A percentile compares a stretch with the other conserved stretches of the same genome.
phyloP scores from a whole-genome alignment of 2,113 vertebrate genomes.

The Delphinapterus leucas region DNA sequence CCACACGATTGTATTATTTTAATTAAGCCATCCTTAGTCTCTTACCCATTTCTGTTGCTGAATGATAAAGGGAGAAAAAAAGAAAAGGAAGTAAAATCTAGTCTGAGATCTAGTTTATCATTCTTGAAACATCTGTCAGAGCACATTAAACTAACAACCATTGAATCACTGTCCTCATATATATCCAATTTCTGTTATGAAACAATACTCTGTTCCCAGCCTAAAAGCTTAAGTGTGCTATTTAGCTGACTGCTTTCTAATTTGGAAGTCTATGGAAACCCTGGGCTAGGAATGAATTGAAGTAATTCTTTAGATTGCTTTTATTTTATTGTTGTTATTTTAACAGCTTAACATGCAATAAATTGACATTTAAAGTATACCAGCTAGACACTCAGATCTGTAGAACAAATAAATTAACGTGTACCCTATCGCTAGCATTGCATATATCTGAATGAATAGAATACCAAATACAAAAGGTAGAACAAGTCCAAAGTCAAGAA shows the following conservation, averaged over 20 bases:
- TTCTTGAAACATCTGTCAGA: background rate
- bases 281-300: background rate
- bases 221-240: background rate
- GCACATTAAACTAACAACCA: background rate
- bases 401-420: background rate
- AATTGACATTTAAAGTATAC: background rate
- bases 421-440: background rate
- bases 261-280: background rate
- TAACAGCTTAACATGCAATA: background rate
- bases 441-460: background rate
- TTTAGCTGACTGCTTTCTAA: constrained; percentile 5
- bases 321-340: constrained; percentile 3
- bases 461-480: background rate
- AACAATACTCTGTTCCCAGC: background rate
- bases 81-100: background rate
- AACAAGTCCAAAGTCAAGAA: background rate
- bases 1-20: background rate
- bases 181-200: background rate
- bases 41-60: background rate
- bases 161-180: background rate
- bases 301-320: constrained; percentile 18
- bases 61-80: background rate
- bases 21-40: background rate
- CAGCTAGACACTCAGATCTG: background rate
- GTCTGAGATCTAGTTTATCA: background rate